Base-by-base conservation (phyloP, 2,113 vertebrate genomes). In the Menura novaehollandiae region DNA sequence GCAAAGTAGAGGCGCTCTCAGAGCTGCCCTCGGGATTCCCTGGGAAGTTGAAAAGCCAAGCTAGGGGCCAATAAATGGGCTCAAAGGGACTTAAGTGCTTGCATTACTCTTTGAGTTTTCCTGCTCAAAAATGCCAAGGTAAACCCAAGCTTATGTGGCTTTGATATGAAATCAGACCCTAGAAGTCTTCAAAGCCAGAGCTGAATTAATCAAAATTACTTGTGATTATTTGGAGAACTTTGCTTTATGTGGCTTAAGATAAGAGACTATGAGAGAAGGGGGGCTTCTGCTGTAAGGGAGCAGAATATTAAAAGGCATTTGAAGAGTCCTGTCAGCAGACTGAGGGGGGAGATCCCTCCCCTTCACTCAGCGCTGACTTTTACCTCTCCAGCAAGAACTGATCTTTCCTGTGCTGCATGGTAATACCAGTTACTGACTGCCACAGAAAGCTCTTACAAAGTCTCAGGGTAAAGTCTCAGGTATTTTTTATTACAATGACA, bases 401-500 rank as follows among this genome's bases (percentile, higher is more conserved):
- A 53, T 41, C 6, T 51, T 32, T 82, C 19, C 37, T 27, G 13
- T 20, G 17, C 39, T 60, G 22, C 11, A 13, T 18, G 55, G 8
- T 18, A 46, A 28, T 23, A 30, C 3, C 6, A 21, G 28, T 52
- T 68, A 91, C 27, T 23, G 30, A 88, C 3, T 3, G 28, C 19
- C 59, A 53, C 39, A 67, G 28, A 58, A 64, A 71, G 46, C 13
- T 9, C 64, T 33, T n/a, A 56, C 32, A 53, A 33, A 88, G 27
- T 53, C 77, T 39, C 53, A 82, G 49, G 2, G 8, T 39, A 51
- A 79, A 88, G 69, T 23, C n/a, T 39, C 37, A 43, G 7, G n/a
- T 49, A 81, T 41, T 24, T 90, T 32, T 63, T 85, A 93, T 26
- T 24, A 79, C 44, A 97, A 19, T 72, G 69, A 92, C 78, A 95